phyloP scores from a whole-genome alignment of 1,140 invertebrate species.

The Lordiphosa stackelbergi region DNA sequence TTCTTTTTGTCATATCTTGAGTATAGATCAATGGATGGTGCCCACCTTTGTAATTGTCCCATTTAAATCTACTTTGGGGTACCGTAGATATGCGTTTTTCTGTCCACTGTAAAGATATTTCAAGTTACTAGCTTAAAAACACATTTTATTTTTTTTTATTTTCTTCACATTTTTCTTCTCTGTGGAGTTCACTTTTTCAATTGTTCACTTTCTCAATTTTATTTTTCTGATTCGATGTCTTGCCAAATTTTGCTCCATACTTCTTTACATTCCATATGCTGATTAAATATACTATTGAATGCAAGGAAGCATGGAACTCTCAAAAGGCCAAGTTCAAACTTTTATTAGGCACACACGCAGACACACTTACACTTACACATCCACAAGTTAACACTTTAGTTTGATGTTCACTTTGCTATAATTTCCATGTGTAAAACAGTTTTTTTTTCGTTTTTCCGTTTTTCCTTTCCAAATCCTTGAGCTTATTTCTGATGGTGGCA shows the following conservation, averaged over 20 bases:
- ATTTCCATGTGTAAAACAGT: constrained; percentile 26
- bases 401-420: constrained; percentile 16
- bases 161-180: background rate
- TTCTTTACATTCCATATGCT: constrained; percentile 78
- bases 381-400: constrained; percentile 21
- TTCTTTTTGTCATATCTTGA: too few relatives aligned
- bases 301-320: constrained; percentile 78
- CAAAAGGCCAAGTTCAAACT: constrained; percentile 55
- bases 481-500: constrained; percentile 65
- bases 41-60: too few relatives aligned
- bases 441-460: constrained; percentile 36
- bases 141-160: background rate
- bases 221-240: constrained; percentile 29
- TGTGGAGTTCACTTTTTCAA: background rate
- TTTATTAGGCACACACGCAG: constrained; percentile 12
- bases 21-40: too few relatives aligned
- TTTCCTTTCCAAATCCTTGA: constrained; percentile 57
- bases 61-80: too few relatives aligned
- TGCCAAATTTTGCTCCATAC: constrained; percentile 76
- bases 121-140: too few relatives aligned
- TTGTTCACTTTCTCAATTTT: background rate
- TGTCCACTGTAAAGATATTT: too few relatives aligned
- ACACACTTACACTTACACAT: constrained; percentile 23
- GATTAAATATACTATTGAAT: constrained; percentile 75
- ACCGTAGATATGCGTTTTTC: too few relatives aligned